These are phyloP conservation scores for Picathartes gymnocephalus DNA, from an alignment of 2,113 vertebrate genomes.

Conservation along the genomic window DNA sequence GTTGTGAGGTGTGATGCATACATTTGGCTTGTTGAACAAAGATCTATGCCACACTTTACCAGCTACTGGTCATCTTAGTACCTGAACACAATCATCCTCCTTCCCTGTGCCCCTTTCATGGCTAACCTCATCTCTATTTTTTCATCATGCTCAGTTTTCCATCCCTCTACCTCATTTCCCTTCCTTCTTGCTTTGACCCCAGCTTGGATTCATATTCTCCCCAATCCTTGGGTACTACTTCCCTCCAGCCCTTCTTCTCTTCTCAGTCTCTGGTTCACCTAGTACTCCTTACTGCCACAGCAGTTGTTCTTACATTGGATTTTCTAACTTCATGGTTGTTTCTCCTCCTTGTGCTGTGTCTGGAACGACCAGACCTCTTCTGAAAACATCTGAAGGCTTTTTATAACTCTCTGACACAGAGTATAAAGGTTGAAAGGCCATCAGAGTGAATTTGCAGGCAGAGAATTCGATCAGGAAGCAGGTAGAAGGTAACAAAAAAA, in stretches of 20 bases:
- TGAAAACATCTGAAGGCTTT: not conserved
- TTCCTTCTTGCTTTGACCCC: not conserved
- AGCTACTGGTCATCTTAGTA: not conserved
- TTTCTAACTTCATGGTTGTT: not conserved
- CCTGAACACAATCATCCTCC: not conserved
- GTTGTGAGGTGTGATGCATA: not conserved
- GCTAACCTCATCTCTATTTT: not conserved
- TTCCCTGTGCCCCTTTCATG: not conserved
- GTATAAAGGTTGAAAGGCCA: not conserved
- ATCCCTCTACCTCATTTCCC: not conserved
- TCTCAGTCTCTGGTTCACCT: not conserved
- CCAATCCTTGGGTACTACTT: not conserved
- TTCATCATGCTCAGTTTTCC: not conserved
- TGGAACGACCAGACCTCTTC: not conserved
- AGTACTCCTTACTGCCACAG: not conserved
- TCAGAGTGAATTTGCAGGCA: not conserved
- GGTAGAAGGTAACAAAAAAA: not conserved
- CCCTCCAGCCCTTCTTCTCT: not conserved
- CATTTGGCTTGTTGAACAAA: not conserved
- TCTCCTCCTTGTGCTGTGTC: not conserved
- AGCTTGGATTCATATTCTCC: not conserved
- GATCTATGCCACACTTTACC: not conserved
- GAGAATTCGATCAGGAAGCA: not conserved
- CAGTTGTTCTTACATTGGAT: not conserved
- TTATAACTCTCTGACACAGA: not conserved